Base-by-base conservation (phyloP, 2,888 invertebrate species). In the Leucozona laternaria region DNA sequence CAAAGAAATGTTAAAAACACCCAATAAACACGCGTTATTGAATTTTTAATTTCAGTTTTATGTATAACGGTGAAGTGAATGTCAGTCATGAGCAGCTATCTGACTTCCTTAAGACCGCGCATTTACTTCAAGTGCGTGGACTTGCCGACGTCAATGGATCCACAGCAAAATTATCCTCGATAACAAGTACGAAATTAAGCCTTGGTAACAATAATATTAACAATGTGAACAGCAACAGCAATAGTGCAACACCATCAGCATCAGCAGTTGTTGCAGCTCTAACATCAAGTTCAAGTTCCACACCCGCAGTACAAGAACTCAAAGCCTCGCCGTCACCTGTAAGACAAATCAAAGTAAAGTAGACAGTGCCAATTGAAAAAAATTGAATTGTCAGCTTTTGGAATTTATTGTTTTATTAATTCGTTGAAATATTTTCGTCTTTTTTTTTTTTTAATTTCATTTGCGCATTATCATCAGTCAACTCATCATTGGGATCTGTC, bases 61-160 rank as follows among this genome's bases (percentile, higher is more conserved):
- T 97, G 97, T 97, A 97, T 93, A 97, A 97, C 93, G 97, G 97
- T 85, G 97, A 97, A 93, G 97, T 97, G 40, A 96, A 97, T 92
- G 96, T 97, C 89, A 96, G 97, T 28, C 97, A 97, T 92, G 97
- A 97, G 90, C 96, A 97, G 91, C 93, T 97, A 89, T 95, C 96
- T 88, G 97, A 97, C 92, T 97, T 97, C 92, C 94, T 97, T 89
- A 95, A 96, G 93, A 97, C 97, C 88, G 97, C 97, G 53, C 97
- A 97, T 93, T 94, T 97, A 93, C 94, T 97, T 90, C 97, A 97
- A 94, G 96, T 97, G 22, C 95, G 97, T 89, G 97, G 97, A 17
- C 93, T 97, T 89, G 97, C 97, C 85, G 97, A 97, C 90, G 97
- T 97, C 72, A 96, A 91, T 60, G 92, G 92, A 43, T 73, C 82